Evolutionary conservation across 2,888 invertebrate genomes (phyloP).

Genomic region (Apotomis capreana): DNA sequence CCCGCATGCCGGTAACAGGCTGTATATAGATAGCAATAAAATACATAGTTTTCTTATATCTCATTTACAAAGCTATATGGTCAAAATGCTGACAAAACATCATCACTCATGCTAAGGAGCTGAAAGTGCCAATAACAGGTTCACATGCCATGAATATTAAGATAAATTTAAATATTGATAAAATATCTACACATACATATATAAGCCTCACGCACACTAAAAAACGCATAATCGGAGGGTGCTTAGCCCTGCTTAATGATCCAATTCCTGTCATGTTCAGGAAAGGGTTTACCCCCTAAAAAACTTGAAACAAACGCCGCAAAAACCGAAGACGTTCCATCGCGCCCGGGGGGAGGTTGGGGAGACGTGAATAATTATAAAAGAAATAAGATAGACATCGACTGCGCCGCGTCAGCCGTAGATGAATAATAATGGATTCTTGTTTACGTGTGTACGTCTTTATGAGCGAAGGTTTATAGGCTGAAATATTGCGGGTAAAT

Average conservation of each 20-base stretch:
- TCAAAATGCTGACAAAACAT: too few species aligned
- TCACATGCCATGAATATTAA: too few species aligned
- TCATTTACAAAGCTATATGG: too few species aligned
- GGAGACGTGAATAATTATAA: constrained; percentile 81
- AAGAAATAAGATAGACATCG: constrained; percentile 84
- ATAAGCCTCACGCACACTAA: constrained; percentile 44
- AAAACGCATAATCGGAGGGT: constrained; percentile 57
- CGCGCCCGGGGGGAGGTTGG: constrained; percentile 57
- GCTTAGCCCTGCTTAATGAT: constrained; percentile 82
- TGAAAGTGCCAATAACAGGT: too few species aligned
- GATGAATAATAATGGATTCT: constrained; percentile 82
- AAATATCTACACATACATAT: not conserved
- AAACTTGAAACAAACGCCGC: constrained; percentile 83
- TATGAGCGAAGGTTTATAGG: constrained; percentile 67
- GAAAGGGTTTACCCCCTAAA: constrained; percentile 83
- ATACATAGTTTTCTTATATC: too few species aligned
- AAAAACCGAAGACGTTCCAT: constrained; percentile 82
- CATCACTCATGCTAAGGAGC: too few species aligned
- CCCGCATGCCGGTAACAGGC: too few species aligned
- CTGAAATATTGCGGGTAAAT: constrained; percentile 63
- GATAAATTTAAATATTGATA: too few species aligned
- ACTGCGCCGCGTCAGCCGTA: constrained; percentile 78
- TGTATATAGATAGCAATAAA: too few species aligned
- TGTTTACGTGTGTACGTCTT: constrained; percentile 77
- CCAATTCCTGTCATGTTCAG: constrained; percentile 84